Base-by-base conservation (phyloP, 2,888 invertebrate species). In the Tachystola acroxantha region DNA sequence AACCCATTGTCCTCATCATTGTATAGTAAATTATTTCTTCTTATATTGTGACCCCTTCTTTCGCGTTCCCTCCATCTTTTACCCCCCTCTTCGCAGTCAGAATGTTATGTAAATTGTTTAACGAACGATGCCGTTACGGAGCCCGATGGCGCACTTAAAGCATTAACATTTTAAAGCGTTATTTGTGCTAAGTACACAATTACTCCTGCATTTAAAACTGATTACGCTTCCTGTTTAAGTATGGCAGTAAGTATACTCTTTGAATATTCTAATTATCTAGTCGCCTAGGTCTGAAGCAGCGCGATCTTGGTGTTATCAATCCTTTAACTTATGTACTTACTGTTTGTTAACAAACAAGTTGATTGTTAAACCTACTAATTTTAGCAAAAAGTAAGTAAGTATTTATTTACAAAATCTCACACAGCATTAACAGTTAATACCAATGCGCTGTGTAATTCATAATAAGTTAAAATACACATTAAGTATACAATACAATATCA, bases 81-180 rank as follows among this genome's bases (percentile, higher is more conserved):
- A n/a, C n/a, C 40, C 36, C 39, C 13, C 45, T 37, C 45, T 42
- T 43, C 50, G 43, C 43, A 50, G 55, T 52, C 58, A 48, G 57
- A 63, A 64, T 64, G 68, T 69, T 76, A 77, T 76, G 77, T 76
- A 76, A 79, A 81, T 78, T 74, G 77, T 76, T 76, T 70, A 73
- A 75, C 70, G 64, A 74, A 73, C 65, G 67, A 49, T 61, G 57
- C 66, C 64, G 63, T 70, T 66, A 61, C n/a, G 64, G 49, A 50
- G 52, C 59, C 64, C 70, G 59, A 74, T 65, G 69, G 71, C 66
- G 69, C 73, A 76, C 76, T 79, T 71, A 68, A 66, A 51, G 59
- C 71, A 76, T 77, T 80, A 74, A 71, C 78, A 74, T 80, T 76
- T 75, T 70, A 78, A 74, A 72, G 63, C 66, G 67, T 71, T 72